These are phyloP conservation scores for Erebia epiphron DNA, from an alignment of 2,888 invertebrate species.

Conservation along the genomic window DNA sequence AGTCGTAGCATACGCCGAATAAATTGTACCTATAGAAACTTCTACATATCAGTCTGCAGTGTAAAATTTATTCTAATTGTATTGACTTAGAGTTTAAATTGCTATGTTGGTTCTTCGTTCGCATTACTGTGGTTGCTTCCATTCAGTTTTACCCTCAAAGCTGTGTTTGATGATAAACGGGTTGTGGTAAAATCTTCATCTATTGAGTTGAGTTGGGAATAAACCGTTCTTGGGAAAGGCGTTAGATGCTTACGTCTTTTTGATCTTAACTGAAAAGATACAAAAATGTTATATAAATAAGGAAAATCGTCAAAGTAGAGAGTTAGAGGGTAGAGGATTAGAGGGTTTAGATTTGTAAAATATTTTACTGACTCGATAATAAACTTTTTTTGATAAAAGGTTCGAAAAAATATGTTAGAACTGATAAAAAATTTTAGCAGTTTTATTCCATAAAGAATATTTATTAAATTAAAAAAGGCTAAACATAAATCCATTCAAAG, in stretches of 20 bases:
- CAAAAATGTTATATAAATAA: background rate
- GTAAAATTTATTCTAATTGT: slow-evolving; percentile 66
- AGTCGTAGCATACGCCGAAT: slow-evolving; percentile 20
- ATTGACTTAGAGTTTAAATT: slow-evolving; percentile 59
- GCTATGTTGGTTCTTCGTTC: slow-evolving; percentile 74
- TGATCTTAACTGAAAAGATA: slow-evolving; percentile 59
- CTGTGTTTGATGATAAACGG: slow-evolving; percentile 62
- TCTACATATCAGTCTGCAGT: slow-evolving; percentile 80
- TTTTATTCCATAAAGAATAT: no score
- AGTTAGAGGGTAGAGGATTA: background rate
- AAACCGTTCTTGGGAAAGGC: slow-evolving; percentile 66
- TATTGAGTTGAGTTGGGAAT: slow-evolving; percentile 72
- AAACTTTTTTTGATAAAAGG: background rate
- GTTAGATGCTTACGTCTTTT: slow-evolving; percentile 59
- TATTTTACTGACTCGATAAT: background rate
- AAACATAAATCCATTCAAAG: no score
- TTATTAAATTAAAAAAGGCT: no score
- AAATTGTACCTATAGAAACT: slow-evolving; percentile 53
- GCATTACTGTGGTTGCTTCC: slow-evolving; percentile 46
- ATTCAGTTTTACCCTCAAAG: slow-evolving; percentile 52
- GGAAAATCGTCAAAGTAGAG: background rate
- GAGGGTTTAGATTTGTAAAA: background rate
- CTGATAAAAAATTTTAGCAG: no score
- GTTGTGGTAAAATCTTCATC: slow-evolving; percentile 66
- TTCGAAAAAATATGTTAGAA: no score